Conservation (phyloP, 1,140 invertebrate species). For the Lordiphosa collinella region DNA sequence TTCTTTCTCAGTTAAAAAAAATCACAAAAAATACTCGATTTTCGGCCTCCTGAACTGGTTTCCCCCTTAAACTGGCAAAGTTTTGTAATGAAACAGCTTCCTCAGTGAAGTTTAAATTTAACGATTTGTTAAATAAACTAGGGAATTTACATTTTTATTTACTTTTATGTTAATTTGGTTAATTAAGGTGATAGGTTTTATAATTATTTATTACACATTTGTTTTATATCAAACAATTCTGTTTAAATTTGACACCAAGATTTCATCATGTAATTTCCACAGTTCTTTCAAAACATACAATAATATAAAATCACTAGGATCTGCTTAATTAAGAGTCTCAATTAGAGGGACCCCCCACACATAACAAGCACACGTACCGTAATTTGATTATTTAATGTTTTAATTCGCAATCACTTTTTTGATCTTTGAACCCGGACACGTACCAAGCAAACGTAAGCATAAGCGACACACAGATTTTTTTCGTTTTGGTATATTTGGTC, state of each 20-base stretch:
- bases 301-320: slow-evolving; percentile 14
- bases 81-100: too few species aligned
- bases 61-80: too few species aligned
- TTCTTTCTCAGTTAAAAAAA: too few species aligned
- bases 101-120: too few species aligned
- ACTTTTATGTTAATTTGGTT: too few species aligned
- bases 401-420: slow-evolving; percentile 25
- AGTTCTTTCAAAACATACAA: neutral
- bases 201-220: too few species aligned
- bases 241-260: slow-evolving; percentile 16
- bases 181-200: too few species aligned
- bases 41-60: too few species aligned
- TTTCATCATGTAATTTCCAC: slow-evolving; percentile 34
- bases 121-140: too few species aligned
- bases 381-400: slow-evolving; percentile 13
- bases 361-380: slow-evolving; percentile 32
- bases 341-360: slow-evolving; percentile 25
- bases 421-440: slow-evolving; percentile 64
- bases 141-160: too few species aligned
- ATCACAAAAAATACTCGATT: too few species aligned
- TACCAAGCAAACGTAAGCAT: slow-evolving; percentile 11
- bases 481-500: slow-evolving; percentile 10
- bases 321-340: slow-evolving; percentile 31
- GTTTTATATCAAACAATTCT: too few species aligned
- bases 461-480: slow-evolving; percentile 1